Percentiles rank a stretch among this genome's conserved stretches.
Evolutionary conservation across 64 coral and sea anemone genomes (phyloP).

Genomic region (Dendrophyllia cribrosa): DNA sequence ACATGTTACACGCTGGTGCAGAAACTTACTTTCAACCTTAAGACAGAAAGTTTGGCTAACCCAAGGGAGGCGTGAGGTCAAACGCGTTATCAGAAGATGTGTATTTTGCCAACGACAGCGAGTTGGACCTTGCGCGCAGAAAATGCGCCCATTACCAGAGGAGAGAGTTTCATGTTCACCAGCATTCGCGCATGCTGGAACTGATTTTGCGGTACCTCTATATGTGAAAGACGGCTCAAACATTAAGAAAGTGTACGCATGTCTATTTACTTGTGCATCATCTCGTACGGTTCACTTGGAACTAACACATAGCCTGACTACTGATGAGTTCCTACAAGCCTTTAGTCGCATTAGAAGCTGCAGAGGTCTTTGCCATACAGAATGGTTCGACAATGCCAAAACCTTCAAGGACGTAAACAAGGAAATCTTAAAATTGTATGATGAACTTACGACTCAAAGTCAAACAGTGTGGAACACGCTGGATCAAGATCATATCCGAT

Average conservation of each 20-base stretch:
- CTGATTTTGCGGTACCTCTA: conserved; percentile 63
- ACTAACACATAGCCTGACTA: conserved; percentile 27
- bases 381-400: conserved; percentile 36
- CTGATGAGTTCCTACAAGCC: conserved; percentile 50
- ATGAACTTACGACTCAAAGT: background rate
- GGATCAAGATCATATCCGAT: background rate
- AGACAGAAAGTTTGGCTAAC: conserved; percentile 21
- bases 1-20: conserved; percentile 33
- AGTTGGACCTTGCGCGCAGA: conserved; percentile 22
- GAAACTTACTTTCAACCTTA: conserved; percentile 12
- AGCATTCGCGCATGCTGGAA: conserved; percentile 32
- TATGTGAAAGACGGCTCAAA: conserved; percentile 21
- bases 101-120: conserved; percentile 21
- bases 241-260: conserved; percentile 48
- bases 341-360: conserved; percentile 51
- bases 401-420: conserved; percentile 3
- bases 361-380: conserved; percentile 28
- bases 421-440: conserved; percentile 30
- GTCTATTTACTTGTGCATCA: conserved; percentile 47
- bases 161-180: conserved; percentile 25
- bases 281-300: conserved; percentile 53
- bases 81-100: conserved; percentile 23
- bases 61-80: conserved; percentile 24
- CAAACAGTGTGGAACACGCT: background rate
- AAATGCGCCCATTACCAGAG: conserved; percentile 21